These are phyloP conservation scores for Polyodon spathula DNA, from an alignment of 2,113 vertebrate species.

Conservation along the genomic window DNA sequence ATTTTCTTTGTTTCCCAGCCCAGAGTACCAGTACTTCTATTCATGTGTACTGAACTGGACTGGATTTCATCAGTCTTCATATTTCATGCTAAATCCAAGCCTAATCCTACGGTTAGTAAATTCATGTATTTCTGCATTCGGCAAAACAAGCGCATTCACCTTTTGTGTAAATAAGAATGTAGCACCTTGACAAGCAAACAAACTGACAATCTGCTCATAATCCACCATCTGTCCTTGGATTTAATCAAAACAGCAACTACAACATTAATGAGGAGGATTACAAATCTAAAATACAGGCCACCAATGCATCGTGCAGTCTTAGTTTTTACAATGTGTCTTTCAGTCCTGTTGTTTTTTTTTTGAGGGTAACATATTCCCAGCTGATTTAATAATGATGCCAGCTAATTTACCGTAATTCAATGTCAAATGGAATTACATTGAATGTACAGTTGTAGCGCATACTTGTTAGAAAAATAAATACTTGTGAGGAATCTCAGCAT, in stretches of 20 bases:
- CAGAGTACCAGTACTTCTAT: not conserved
- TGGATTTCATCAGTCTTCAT: slow-evolving; percentile 48
- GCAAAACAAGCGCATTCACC: slow-evolving; percentile 45
- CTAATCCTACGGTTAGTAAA: slow-evolving; percentile 54
- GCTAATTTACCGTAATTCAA: no score
- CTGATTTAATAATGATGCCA: no score
- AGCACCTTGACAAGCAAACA: slow-evolving; percentile 41
- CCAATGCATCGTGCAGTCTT: slow-evolving; percentile 26
- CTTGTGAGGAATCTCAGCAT: no score
- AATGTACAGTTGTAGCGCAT: no score
- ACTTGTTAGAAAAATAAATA: no score
- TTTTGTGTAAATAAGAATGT: slow-evolving; percentile 43
- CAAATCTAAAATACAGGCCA: slow-evolving; percentile 45
- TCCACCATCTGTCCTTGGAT: slow-evolving; percentile 32
- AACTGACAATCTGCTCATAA: slow-evolving; percentile 50
- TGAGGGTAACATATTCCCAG: no score
- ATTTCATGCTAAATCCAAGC: slow-evolving; percentile 43
- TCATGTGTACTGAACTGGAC: slow-evolving; percentile 27
- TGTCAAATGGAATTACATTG: no score
- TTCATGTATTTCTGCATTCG: slow-evolving; percentile 42
- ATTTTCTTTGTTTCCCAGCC: no score
- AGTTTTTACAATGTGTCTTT: not conserved
- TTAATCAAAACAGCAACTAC: slow-evolving; percentile 60
- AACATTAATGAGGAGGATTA: slow-evolving; percentile 67
- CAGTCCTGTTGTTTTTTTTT: no score